These are phyloP conservation scores for Periplaneta americana DNA, from an alignment of 1,140 invertebrate genomes.

Conservation along the genomic window DNA sequence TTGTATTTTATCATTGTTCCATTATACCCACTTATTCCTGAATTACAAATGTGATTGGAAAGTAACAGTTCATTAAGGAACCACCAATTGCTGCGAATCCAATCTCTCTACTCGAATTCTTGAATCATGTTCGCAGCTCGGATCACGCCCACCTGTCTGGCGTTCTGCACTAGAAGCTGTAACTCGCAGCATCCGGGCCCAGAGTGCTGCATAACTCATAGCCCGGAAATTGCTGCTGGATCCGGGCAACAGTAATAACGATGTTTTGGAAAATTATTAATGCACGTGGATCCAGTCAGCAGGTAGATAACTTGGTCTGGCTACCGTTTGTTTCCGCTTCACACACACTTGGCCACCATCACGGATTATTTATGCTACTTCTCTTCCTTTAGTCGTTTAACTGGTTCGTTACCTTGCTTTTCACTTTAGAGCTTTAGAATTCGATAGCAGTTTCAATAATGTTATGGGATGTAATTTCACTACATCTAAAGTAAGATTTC, in stretches of 20 bases:
- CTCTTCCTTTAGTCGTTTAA: neutral
- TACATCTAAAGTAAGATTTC: no score
- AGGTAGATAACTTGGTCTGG: neutral
- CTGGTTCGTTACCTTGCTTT: neutral
- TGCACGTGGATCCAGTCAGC: neutral
- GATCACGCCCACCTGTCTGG: neutral
- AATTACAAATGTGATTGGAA: no score
- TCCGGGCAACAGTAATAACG: neutral
- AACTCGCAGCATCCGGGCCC: neutral
- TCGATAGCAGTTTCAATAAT: no score
- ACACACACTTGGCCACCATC: neutral
- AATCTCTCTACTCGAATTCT: no score
- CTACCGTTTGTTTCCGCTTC: neutral
- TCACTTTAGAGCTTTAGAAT: no score
- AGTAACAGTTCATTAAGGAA: no score
- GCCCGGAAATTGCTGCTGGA: neutral
- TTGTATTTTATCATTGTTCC: no score
- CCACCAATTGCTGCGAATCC: no score
- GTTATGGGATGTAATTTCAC: no score
- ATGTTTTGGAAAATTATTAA: neutral
- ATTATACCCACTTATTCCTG: no score
- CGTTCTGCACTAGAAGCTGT: neutral
- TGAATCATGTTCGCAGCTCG: no score
- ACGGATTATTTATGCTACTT: neutral
- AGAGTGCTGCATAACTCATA: neutral